Evolutionary conservation across 2,113 vertebrate genomes (phyloP).

Genomic region (Tauraco erythrolophus): DNA sequence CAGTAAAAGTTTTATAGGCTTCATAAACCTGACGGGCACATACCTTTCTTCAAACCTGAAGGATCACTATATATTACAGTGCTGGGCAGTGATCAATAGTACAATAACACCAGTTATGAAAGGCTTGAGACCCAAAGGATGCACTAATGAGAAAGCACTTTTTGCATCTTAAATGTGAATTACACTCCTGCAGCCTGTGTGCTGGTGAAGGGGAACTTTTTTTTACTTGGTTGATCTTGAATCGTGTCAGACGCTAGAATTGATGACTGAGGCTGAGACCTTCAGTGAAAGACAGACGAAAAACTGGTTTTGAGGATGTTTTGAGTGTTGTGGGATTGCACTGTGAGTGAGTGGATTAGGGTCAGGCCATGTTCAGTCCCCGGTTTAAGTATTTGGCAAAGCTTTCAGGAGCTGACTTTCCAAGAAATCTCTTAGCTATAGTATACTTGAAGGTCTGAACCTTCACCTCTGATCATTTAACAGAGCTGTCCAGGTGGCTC

Average conservation of each 20-base stretch:
- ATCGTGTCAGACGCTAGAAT: neutral
- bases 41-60: neutral
- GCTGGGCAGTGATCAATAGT: neutral
- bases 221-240: neutral
- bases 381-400: neutral
- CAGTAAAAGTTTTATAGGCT: constrained; percentile 41
- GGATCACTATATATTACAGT: neutral
- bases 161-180: neutral
- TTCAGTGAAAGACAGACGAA: neutral
- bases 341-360: neutral
- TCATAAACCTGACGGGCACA: constrained; percentile 50
- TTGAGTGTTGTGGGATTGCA: neutral
- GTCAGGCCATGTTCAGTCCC: neutral
- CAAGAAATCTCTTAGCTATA: neutral
- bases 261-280: neutral
- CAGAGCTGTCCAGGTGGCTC: neutral
- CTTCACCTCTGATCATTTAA: neutral
- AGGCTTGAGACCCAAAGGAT: neutral
- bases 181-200: neutral
- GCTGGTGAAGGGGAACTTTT: neutral
- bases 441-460: neutral
- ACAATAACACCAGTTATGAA: neutral
- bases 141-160: neutral
- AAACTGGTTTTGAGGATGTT: neutral
- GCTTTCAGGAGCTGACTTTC: neutral